Conservation (phyloP, 2,888 invertebrate species). For the Erebia palarica region DNA sequence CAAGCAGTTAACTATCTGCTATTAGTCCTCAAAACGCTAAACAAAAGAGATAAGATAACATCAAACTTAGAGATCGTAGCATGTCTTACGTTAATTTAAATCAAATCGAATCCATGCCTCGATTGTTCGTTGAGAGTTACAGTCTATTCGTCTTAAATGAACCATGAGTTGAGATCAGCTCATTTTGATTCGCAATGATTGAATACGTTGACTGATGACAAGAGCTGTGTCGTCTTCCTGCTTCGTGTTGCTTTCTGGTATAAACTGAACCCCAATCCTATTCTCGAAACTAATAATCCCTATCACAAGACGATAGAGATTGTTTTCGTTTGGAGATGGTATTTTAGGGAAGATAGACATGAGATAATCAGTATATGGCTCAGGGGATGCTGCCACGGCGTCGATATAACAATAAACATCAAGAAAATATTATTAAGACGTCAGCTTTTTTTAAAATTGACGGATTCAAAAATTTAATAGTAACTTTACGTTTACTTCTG, state of each 20-base stretch:
- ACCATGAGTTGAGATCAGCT: not conserved
- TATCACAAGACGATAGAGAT: slow-evolving; percentile 41
- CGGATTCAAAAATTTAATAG: too few relatives aligned
- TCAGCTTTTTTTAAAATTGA: not conserved
- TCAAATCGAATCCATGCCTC: too few relatives aligned
- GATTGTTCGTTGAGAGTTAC: too few relatives aligned
- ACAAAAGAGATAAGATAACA: too few relatives aligned
- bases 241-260: not conserved
- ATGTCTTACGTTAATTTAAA: too few relatives aligned
- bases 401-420: slow-evolving; percentile 6
- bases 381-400: not conserved
- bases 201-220: not conserved
- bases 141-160: not conserved
- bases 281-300: slow-evolving; percentile 37
- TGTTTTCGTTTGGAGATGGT: slow-evolving; percentile 33
- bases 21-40: too few relatives aligned
- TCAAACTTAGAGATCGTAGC: too few relatives aligned
- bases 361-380: not conserved
- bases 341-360: slow-evolving; percentile 18
- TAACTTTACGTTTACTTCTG: too few relatives aligned
- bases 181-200: not conserved
- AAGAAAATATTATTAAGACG: not conserved
- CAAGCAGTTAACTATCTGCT: too few relatives aligned
- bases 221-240: not conserved
- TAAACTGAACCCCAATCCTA: slow-evolving; percentile 32